phyloP scores from a whole-genome alignment of 2,797 vertebrate species.

The Halcyon smyrnensis region DNA sequence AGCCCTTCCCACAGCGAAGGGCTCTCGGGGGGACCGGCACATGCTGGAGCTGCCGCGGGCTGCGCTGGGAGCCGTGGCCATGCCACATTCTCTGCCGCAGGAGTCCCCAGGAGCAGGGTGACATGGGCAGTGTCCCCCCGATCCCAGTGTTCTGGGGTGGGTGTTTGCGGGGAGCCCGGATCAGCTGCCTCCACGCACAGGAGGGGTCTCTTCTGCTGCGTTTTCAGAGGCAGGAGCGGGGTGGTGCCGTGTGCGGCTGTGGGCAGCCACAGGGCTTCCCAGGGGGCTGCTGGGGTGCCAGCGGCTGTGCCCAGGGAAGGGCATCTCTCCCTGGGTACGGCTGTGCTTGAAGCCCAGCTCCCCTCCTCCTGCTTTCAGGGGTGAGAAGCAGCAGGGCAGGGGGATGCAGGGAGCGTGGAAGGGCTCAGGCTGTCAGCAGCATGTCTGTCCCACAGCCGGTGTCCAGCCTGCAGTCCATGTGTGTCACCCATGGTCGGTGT shows the following conservation, averaged over 20 bases:
- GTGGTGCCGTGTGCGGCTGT: neutral
- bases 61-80: neutral
- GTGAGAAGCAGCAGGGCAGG: neutral
- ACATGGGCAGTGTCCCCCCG: rapidly evolving
- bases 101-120: rapidly evolving
- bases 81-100: rapidly evolving
- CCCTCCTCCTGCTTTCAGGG: neutral
- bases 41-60: rapidly evolving
- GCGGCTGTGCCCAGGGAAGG: neutral
- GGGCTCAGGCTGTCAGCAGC: rapidly evolving
- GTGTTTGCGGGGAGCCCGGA: neutral
- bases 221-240: neutral
- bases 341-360: rapidly evolving
- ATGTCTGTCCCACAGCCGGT: too few species aligned
- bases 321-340: rapidly evolving
- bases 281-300: neutral
- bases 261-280: neutral
- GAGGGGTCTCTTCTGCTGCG: neutral
- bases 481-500: rapidly evolving
- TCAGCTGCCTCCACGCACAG: rapidly evolving
- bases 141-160: rapidly evolving
- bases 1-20: neutral
- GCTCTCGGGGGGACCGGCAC: rapidly evolving
- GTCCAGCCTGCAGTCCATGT: rapidly evolving
- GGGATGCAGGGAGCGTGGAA: neutral